These are phyloP conservation scores for Xyliphius kryptos DNA, from an alignment of 2,113 vertebrate species.

Conservation along the genomic window DNA sequence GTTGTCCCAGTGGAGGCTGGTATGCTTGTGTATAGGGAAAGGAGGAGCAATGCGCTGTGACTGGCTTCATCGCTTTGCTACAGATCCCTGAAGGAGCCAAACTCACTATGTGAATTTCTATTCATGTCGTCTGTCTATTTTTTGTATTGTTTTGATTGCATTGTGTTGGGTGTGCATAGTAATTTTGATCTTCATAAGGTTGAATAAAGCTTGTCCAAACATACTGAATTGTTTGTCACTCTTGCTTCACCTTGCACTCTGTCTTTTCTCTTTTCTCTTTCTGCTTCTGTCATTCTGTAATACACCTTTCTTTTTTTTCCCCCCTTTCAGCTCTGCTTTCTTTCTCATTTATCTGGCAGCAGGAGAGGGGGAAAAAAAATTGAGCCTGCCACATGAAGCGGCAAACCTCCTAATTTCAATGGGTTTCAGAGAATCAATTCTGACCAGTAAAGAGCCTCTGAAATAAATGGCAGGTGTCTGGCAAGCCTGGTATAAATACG, in stretches of 20 bases:
- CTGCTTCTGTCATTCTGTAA: neutral
- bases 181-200: too few relatives aligned
- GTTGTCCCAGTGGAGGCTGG: constrained; percentile 35
- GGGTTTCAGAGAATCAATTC: constrained; percentile 46
- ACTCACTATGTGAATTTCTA: neutral
- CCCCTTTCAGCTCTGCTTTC: constrained; percentile 13
- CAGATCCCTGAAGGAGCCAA: constrained; percentile 11
- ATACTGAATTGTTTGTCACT: too few relatives aligned
- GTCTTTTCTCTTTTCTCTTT: neutral
- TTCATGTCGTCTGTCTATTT: neutral
- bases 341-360: neutral
- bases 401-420: constrained; percentile 45
- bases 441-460: constrained; percentile 46
- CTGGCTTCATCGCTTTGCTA: constrained; percentile 12
- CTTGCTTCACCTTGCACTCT: neutral
- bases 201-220: too few relatives aligned
- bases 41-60: constrained; percentile 36
- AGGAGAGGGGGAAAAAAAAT: constrained; percentile 22
- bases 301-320: neutral
- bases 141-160: too few relatives aligned
- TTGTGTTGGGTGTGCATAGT: too few relatives aligned
- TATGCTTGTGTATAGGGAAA: constrained; percentile 22
- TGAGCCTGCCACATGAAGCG: constrained; percentile 29
- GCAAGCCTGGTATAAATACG: constrained; percentile 58
- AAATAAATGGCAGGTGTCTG: constrained; percentile 56